phyloP scores from a whole-genome alignment of 2,113 vertebrate genomes.

The human region GRCh38 chr4:120420501-120421000 shows the following conservation, averaged over 20 bases:
- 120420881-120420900: neutral
- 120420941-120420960: neutral
- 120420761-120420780: neutral
- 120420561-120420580: neutral
- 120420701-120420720: neutral
- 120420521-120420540: neutral
- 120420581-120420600: neutral
- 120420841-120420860: neutral
- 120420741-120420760: neutral
- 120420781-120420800: neutral
- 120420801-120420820: neutral
- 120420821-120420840: neutral
- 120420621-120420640: neutral
- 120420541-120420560: neutral
- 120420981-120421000: neutral
- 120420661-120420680: neutral
- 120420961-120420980: neutral
- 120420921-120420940: neutral
- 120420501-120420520: neutral
- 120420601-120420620: neutral
- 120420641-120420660: neutral
- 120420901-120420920: neutral
- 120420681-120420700: neutral
- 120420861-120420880: neutral
- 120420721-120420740: neutral